Percentiles rank a stretch among this genome's conserved stretches.
These are phyloP conservation scores for Neoseiulus cucumeris DNA, from an alignment of 1,140 invertebrate genomes.

Conservation along the genomic window DNA sequence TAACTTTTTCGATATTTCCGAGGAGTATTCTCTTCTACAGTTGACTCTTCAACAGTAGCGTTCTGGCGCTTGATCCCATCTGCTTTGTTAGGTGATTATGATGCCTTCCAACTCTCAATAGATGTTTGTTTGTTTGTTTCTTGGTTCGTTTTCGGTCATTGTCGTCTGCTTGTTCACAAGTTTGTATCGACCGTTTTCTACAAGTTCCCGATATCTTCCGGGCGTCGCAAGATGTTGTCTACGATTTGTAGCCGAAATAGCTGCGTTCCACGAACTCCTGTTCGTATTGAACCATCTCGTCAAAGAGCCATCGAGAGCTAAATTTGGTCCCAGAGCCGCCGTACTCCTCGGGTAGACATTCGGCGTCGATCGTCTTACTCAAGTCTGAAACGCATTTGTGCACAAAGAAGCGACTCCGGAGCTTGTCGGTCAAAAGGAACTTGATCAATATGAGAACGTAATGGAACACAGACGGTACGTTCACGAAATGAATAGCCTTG, in stretches of 20 bases:
- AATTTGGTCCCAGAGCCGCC: neutral
- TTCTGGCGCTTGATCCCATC: no score
- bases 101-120: no score
- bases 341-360: conserved; percentile 1
- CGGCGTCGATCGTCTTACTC: conserved; percentile 7
- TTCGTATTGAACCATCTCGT: conserved; percentile 10
- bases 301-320: conserved; percentile 6
- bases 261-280: conserved; percentile 2
- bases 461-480: neutral
- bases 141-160: no score
- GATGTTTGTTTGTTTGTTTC: no score
- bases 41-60: no score
- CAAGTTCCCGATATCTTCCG: no score
- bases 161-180: no score
- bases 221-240: no score
- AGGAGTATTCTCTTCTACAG: no score
- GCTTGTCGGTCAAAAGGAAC: conserved; percentile 6
- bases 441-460: conserved; percentile 6
- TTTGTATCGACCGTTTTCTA: no score
- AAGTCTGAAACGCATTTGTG: conserved; percentile 6
- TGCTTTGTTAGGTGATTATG: no score
- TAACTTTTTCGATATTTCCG: no score
- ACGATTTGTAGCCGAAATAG: neutral
- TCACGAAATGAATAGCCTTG: conserved; percentile 5
- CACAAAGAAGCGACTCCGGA: conserved; percentile 3